These are phyloP conservation scores for Ctenoplectra terminalis DNA, from an alignment of 1,140 invertebrate species.

Conservation along the genomic window DNA sequence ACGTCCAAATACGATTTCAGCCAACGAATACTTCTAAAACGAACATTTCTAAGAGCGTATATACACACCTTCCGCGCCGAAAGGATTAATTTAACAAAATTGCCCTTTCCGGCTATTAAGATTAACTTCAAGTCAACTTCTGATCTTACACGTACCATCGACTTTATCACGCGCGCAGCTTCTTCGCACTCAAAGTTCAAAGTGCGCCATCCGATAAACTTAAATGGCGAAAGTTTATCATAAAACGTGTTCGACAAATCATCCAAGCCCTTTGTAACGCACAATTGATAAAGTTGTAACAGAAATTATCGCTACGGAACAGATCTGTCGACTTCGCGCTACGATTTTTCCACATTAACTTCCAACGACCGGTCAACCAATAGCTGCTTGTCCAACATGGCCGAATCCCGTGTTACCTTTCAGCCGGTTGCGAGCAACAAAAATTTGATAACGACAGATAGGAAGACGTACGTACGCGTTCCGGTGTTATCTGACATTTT, in stretches of 20 bases:
- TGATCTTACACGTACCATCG: too few relatives aligned
- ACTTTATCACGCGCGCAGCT: background rate
- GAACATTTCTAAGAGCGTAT: too few relatives aligned
- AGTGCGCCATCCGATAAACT: background rate
- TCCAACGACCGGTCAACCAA: constrained; percentile 48
- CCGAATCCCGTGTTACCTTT: background rate
- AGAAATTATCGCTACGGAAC: background rate
- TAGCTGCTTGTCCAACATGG: background rate
- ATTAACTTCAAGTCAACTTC: background rate
- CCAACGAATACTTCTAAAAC: too few relatives aligned
- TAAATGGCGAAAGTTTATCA: constrained; percentile 1
- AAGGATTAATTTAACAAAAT: too few relatives aligned
- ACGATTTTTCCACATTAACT: constrained; percentile 41
- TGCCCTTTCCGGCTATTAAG: background rate
- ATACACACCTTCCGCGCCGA: too few relatives aligned
- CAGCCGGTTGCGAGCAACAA: background rate
- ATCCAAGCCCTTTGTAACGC: background rate
- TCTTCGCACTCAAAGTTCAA: background rate
- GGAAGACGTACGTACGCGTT: too few relatives aligned
- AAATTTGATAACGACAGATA: constrained; percentile 32
- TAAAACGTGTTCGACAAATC: constrained; percentile 17
- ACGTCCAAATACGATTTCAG: too few relatives aligned
- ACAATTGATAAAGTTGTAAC: background rate
- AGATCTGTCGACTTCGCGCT: background rate
- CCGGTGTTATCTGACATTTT: constrained; percentile 13